A percentile compares a stretch with the other conserved stretches of the same genome.
phyloP scores from a whole-genome alignment of 1,140 invertebrate species.

The Acromyrmex echinatior region DNA sequence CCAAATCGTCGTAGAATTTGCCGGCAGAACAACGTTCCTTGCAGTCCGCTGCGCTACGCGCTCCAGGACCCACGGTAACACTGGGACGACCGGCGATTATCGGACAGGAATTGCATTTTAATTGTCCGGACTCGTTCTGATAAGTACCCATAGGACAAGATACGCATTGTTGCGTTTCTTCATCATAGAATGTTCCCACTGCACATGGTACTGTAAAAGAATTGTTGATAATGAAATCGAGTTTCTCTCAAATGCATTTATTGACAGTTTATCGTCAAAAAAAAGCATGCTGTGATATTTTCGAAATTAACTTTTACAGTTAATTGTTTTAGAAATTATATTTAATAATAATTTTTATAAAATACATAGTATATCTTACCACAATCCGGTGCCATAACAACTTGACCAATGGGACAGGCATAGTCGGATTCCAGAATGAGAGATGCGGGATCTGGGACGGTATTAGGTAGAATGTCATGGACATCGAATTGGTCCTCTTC shows the following conservation, averaged over 20 bases:
- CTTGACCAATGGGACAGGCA: slow-evolving; percentile 96
- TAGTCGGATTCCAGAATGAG: slow-evolving; percentile 95
- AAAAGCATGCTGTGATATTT: too few species aligned
- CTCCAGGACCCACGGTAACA: slow-evolving; percentile 94
- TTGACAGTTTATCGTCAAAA: background rate
- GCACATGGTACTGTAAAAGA: slow-evolving; percentile 95
- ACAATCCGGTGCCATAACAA: slow-evolving; percentile 96
- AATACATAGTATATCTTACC: slow-evolving; percentile 87
- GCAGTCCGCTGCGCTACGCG: slow-evolving; percentile 95
- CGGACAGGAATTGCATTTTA: slow-evolving; percentile 95
- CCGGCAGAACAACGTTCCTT: slow-evolving; percentile 97
- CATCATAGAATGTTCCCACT: slow-evolving; percentile 95
- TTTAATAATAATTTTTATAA: background rate
- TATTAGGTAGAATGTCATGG: slow-evolving; percentile 96
- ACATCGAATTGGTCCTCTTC: slow-evolving; percentile 98
- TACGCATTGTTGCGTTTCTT: slow-evolving; percentile 91
- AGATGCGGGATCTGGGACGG: slow-evolving; percentile 96
- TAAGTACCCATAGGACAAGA: slow-evolving; percentile 96
- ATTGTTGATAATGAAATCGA: background rate
- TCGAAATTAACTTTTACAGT: too few species aligned
- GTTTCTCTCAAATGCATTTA: background rate
- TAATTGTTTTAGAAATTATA: background rate
- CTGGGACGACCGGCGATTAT: slow-evolving; percentile 94
- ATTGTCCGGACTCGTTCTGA: slow-evolving; percentile 97
- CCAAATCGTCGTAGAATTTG: slow-evolving; percentile 95